Base-by-base conservation (phyloP, 2,113 vertebrate genomes). In the Nycticorax nycticorax region DNA sequence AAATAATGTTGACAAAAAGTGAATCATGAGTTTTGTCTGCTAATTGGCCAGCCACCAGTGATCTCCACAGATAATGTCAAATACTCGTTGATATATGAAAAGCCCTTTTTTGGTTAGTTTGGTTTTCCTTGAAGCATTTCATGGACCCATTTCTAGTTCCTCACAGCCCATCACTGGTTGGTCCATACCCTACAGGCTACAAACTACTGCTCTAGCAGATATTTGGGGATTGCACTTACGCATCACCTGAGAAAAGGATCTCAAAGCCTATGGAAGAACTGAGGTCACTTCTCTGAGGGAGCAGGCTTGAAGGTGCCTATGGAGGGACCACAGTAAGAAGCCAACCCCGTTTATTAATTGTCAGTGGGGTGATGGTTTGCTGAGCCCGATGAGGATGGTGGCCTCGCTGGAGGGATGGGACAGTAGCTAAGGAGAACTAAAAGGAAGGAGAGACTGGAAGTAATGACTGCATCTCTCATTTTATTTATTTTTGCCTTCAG, bases 351-450 rank as follows among this genome's bases (percentile, higher is more conserved):
- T 76, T 50, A 48, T 43, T 78, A 41, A 12, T 12, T 18, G 22
- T 47, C 37, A 63, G 10, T 26, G 35, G 39, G 37, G 14, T 1
- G 20, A 43, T 23, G 27, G 8, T 59, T 35, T n/a, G 24, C 59
- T 74, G 63, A 91, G 71, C 45, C 5, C 48, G 24, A 0, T 0
- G 4, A 4, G 6, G 11, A 2, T 73, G 27, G 12, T 73, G 57
- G 8, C 35, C 23, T 41, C 47, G 53, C 48, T 56, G 37, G 45
- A 67, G 48, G 57, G 21, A 55, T 11, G 12, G 23, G 26, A 39
- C 43, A n/a, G 30, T 30, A 64, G 33, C 23, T 75, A 68, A 82
- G 35, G 43, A 72, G 35, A 72, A 24, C 30, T 76, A 52, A 74
- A 93, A 76, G 22, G 22, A 85, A 68, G 35, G 19, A 88, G 7